Conservation (phyloP, 2,113 vertebrate genomes). For the Crocuta crocuta region DNA sequence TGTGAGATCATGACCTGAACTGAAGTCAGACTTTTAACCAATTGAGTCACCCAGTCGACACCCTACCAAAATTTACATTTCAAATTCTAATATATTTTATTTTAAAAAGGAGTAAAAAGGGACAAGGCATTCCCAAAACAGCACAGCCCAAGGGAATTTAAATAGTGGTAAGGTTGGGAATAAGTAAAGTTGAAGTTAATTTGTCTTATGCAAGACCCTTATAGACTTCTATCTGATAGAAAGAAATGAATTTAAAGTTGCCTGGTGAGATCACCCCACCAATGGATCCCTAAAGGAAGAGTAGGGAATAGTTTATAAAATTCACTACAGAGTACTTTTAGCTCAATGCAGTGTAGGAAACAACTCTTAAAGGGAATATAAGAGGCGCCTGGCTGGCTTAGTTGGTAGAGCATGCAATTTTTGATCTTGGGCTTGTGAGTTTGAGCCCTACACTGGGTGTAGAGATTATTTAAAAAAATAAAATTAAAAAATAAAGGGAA, state of each 20-base stretch:
- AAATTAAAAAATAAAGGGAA: background rate
- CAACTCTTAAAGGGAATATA: background rate
- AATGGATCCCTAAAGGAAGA: background rate
- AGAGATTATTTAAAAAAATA: background rate
- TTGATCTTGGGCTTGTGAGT: background rate
- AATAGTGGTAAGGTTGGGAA: background rate
- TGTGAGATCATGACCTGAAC: too few relatives aligned
- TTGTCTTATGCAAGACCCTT: background rate
- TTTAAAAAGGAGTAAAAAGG: conserved; percentile 17
- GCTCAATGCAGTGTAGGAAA: background rate
- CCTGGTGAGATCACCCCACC: background rate
- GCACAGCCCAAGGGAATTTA: background rate
- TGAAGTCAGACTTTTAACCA: too few relatives aligned
- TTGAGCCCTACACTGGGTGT: background rate
- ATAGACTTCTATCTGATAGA: background rate
- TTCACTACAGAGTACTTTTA: background rate
- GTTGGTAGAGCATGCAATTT: background rate
- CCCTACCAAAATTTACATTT: background rate
- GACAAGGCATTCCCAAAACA: background rate
- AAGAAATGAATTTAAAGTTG: background rate
- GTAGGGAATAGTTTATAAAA: conserved; percentile 11
- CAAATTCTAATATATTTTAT: conserved; percentile 34
- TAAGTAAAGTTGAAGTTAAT: background rate
- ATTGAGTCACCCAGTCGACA: too few relatives aligned
- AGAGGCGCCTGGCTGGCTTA: background rate